A percentile compares a stretch with the other conserved stretches of the same genome.
phyloP scores from a whole-genome alignment of 2,113 vertebrate genomes.

The Planiliza haematocheilus region DNA sequence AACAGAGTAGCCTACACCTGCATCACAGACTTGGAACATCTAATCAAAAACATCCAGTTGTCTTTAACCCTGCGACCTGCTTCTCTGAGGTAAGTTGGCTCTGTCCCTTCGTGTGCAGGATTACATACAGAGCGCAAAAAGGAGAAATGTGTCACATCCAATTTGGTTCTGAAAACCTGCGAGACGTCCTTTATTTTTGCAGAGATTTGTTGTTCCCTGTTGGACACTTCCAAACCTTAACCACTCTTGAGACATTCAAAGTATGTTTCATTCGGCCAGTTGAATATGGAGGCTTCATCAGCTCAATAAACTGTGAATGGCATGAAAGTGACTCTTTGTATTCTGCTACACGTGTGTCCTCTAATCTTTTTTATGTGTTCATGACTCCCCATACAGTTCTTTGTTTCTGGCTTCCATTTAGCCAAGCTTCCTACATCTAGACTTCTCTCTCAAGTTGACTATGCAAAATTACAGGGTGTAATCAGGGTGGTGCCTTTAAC shows the following conservation, averaged over 20 bases:
- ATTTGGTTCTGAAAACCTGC: background rate
- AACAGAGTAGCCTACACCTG: constrained; percentile 17
- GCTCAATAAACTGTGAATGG: constrained; percentile 26
- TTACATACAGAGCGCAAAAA: background rate
- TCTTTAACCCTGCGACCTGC: constrained; percentile 35
- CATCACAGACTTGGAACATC: constrained; percentile 29
- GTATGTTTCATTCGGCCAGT: background rate
- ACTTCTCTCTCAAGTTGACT: background rate
- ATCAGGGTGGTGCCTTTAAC: background rate
- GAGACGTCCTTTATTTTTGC: background rate
- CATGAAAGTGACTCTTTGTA: constrained; percentile 30
- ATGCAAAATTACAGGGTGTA: background rate
- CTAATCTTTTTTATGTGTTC: background rate
- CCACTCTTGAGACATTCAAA: constrained; percentile 1
- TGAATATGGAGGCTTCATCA: constrained; percentile 45
- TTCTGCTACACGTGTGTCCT: constrained; percentile 6
- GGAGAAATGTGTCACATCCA: background rate
- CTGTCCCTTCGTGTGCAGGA: background rate
- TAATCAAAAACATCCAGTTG: constrained; percentile 46
- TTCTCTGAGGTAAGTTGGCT: background rate
- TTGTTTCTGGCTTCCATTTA: too few relatives aligned
- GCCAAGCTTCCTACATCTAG: background rate
- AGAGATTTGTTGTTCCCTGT: background rate
- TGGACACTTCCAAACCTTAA: background rate
- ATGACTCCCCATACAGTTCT: background rate